Percentiles rank a stretch among this genome's conserved stretches.
Evolutionary conservation across 2,113 vertebrate species (phyloP).

Genomic region (Xenotilapia caudafasciata): DNA sequence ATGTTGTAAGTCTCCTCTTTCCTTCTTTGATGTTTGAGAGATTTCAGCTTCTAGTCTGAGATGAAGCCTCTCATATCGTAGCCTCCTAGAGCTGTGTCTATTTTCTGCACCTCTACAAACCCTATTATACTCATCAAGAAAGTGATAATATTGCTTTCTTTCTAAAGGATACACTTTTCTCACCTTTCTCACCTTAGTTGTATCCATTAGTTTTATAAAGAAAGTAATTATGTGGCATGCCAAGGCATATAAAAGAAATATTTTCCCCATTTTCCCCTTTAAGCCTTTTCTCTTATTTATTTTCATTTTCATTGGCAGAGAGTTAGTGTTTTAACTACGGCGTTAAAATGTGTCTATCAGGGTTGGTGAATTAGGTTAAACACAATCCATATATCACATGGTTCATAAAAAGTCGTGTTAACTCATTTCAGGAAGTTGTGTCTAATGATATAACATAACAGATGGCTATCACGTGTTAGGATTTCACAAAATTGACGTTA

Average conservation of each 20-base stretch:
- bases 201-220: not conserved
- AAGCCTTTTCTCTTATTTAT: not conserved
- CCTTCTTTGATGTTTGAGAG: not conserved
- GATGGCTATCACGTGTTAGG: not conserved
- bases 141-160: not conserved
- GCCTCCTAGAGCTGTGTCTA: not conserved
- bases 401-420: not conserved
- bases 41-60: not conserved
- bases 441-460: not conserved
- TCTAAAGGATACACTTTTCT: not conserved
- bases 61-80: not conserved
- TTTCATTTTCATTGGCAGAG: not conserved
- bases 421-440: not conserved
- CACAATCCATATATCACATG: not conserved
- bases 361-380: not conserved
- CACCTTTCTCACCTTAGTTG: not conserved
- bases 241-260: not conserved
- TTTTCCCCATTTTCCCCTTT: not conserved
- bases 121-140: not conserved
- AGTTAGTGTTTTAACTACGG: not conserved
- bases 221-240: not conserved
- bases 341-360: not conserved
- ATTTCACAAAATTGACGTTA: not conserved
- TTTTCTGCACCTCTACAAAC: not conserved
- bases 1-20: constrained; percentile 6